Evolutionary conservation across 2,888 invertebrate genomes (phyloP).

Genomic region (Ochlodes sylvanus): DNA sequence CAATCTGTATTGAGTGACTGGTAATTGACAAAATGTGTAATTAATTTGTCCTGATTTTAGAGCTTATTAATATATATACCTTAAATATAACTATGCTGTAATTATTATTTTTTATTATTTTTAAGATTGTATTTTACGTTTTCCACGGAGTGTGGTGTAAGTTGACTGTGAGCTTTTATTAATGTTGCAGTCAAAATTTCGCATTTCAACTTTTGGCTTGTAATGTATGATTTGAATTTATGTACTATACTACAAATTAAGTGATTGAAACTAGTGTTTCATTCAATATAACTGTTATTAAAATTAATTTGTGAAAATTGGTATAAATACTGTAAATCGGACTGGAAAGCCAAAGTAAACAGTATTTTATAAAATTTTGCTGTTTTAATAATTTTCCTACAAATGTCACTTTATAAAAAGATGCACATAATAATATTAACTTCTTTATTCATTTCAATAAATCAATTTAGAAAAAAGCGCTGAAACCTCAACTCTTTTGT

Average conservation of each 20-base stretch:
- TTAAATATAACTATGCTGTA: slow-evolving; percentile 78
- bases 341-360: slow-evolving; percentile 85
- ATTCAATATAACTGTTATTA: slow-evolving; percentile 75
- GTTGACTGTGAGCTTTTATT: slow-evolving; percentile 53
- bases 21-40: slow-evolving; percentile 71
- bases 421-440: neutral
- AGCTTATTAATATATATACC: slow-evolving; percentile 83
- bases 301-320: slow-evolving; percentile 76
- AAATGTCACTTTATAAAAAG: slow-evolving; percentile 54
- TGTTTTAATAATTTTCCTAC: slow-evolving; percentile 52
- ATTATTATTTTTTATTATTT: slow-evolving; percentile 78
- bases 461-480: too few species aligned
- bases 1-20: slow-evolving; percentile 74
- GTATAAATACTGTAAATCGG: slow-evolving; percentile 82
- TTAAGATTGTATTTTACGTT: slow-evolving; percentile 72
- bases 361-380: slow-evolving; percentile 73
- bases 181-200: slow-evolving; percentile 52
- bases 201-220: slow-evolving; percentile 60
- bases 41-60: slow-evolving; percentile 82
- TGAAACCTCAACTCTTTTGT: slow-evolving; percentile 49
- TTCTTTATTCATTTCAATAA: neutral
- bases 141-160: slow-evolving; percentile 55
- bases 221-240: slow-evolving; percentile 60
- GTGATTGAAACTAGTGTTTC: slow-evolving; percentile 72
- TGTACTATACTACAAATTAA: slow-evolving; percentile 71